Conservation (phyloP, 2,797 vertebrate genomes). For the Leuciscus waleckii region DNA sequence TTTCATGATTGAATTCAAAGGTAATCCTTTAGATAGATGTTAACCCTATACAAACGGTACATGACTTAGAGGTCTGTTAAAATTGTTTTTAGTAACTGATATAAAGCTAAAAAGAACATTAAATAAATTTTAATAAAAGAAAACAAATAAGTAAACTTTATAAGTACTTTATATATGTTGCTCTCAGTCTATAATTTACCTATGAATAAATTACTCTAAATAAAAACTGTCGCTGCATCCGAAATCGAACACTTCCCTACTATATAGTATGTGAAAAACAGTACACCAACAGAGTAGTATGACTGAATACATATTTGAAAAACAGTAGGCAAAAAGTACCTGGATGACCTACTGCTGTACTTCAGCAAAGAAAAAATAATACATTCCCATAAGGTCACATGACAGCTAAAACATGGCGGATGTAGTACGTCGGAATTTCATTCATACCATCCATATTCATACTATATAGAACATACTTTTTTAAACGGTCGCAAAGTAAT, state of each 20-base stretch:
- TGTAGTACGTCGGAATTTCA: background rate
- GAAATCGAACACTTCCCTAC: background rate
- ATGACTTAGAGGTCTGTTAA: background rate
- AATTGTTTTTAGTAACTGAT: background rate
- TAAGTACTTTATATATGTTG: background rate
- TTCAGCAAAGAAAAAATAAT: background rate
- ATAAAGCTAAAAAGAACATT: background rate
- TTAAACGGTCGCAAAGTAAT: background rate
- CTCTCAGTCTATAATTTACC: background rate
- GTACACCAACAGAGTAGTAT: background rate
- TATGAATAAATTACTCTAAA: background rate
- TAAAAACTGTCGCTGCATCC: background rate
- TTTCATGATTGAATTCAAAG: background rate
- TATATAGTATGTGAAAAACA: background rate
- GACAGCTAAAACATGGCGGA: background rate
- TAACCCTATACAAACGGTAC: background rate
- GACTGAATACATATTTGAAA: background rate
- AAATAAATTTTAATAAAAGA: background rate
- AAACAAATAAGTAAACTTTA: too few relatives aligned
- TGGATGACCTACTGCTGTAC: background rate
- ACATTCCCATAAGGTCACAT: background rate
- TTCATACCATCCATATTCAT: background rate
- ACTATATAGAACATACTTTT: background rate
- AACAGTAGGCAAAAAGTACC: background rate
- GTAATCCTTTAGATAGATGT: background rate